Percentiles rank a stretch among this genome's conserved stretches.
Evolutionary conservation across 2,113 vertebrate species (phyloP).

Genomic region (Tachuris rubrigastra): DNA sequence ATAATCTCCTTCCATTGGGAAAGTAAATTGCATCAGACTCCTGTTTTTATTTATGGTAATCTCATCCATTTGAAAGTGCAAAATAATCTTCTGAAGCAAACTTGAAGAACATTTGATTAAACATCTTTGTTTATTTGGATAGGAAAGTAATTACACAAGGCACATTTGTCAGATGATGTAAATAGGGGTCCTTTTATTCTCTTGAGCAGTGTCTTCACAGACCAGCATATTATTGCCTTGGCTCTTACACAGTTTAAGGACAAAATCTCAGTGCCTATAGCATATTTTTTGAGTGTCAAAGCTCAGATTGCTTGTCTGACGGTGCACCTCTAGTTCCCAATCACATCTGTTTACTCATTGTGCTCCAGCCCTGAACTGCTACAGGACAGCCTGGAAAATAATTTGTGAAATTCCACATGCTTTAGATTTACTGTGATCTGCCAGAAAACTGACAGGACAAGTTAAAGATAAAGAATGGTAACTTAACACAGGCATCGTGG

Average conservation of each 20-base stretch:
- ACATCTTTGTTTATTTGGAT: background rate
- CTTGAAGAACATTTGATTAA: background rate
- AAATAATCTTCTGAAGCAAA: background rate
- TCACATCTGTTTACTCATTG: slow-evolving; percentile 10
- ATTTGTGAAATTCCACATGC: slow-evolving; percentile 23
- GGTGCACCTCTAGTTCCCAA: background rate
- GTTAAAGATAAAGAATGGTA: slow-evolving; percentile 58
- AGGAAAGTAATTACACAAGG: background rate
- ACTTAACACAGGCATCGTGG: slow-evolving; percentile 23
- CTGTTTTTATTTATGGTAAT: background rate
- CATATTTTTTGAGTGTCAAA: background rate
- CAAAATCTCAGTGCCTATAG: background rate
- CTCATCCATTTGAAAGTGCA: background rate
- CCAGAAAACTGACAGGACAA: slow-evolving; percentile 49
- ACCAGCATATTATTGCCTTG: fast-evolving
- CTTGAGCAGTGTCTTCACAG: background rate
- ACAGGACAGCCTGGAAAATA: slow-evolving; percentile 46
- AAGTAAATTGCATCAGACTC: background rate
- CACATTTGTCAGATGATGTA: background rate
- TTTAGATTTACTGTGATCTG: slow-evolving; percentile 50
- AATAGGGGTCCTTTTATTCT: background rate
- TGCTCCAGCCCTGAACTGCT: background rate
- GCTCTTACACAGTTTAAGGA: background rate
- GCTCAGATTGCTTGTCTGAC: background rate
- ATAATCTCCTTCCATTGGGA: background rate